A percentile compares a stretch with the other conserved stretches of the same genome.
Evolutionary conservation across 2,888 invertebrate species (phyloP).

Genomic region (Carpatolechia fugitivella): DNA sequence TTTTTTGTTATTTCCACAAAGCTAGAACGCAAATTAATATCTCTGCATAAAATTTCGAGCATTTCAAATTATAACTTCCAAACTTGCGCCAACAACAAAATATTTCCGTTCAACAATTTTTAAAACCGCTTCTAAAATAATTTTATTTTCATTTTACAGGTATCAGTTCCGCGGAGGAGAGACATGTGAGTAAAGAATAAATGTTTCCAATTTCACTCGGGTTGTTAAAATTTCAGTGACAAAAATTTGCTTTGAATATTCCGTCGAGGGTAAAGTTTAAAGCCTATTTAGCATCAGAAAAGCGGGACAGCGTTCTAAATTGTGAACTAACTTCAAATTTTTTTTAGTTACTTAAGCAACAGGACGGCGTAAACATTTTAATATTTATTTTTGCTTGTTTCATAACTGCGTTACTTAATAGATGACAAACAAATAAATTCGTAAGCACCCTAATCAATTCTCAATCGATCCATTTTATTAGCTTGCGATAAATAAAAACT

Average conservation of each 20-base stretch:
- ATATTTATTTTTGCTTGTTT: too few relatives aligned
- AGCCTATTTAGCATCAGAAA: not conserved
- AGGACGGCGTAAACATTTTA: too few relatives aligned
- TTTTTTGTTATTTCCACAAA: too few relatives aligned
- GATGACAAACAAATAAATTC: too few relatives aligned
- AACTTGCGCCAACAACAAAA: not conserved
- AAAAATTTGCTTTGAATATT: conserved; percentile 66
- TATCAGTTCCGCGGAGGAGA: conserved; percentile 76
- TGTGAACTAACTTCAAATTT: not conserved
- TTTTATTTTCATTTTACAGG: conserved; percentile 51
- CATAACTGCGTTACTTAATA: too few relatives aligned
- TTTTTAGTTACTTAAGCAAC: too few relatives aligned
- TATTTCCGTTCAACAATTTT: not conserved
- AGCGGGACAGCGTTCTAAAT: not conserved
- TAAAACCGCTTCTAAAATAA: conserved; percentile 4
- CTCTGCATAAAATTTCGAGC: not conserved
- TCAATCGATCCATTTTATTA: too few relatives aligned
- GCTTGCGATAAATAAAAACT: not conserved
- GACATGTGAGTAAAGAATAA: conserved; percentile 72
- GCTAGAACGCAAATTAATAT: not conserved
- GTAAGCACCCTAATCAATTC: too few relatives aligned
- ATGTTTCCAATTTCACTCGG: conserved; percentile 53
- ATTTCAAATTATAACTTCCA: not conserved
- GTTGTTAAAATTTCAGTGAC: conserved; percentile 62
- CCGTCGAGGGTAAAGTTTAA: conserved; percentile 45